phyloP scores from a whole-genome alignment of 1,140 invertebrate genomes.

The Brachionus asplanchnoidis region DNA sequence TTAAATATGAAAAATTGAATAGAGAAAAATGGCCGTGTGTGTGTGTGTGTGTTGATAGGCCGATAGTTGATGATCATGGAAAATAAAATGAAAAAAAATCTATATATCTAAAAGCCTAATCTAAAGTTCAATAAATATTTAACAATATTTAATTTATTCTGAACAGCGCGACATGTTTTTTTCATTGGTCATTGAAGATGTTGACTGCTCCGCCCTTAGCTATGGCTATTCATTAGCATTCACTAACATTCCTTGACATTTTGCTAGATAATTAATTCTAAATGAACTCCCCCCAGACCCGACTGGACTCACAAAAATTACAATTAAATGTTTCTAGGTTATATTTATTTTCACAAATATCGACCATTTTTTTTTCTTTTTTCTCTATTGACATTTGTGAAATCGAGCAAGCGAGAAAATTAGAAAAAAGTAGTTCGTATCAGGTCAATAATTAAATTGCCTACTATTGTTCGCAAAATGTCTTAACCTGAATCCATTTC shows the following conservation, averaged over 20 bases:
- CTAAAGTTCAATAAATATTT: slow-evolving; percentile 33
- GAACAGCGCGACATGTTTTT: slow-evolving; percentile 16
- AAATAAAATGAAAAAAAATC: background rate
- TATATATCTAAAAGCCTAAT: background rate
- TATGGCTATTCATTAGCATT: slow-evolving; percentile 6
- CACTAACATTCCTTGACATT: slow-evolving; percentile 31
- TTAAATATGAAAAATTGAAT: background rate
- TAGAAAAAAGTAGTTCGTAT: slow-evolving; percentile 6
- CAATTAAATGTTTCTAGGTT: slow-evolving; percentile 33
- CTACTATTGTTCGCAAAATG: slow-evolving; percentile 3
- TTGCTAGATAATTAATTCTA: slow-evolving; percentile 3
- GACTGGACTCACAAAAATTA: background rate
- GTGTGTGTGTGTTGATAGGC: too few relatives aligned
- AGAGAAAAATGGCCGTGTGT: background rate
- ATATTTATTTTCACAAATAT: slow-evolving; percentile 29
- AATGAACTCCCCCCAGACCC: background rate
- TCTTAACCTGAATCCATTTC: slow-evolving; percentile 8
- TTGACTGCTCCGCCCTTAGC: background rate
- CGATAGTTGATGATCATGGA: background rate
- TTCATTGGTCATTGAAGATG: slow-evolving; percentile 2
- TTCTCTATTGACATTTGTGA: background rate
- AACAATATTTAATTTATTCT: slow-evolving; percentile 37
- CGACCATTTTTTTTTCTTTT: slow-evolving; percentile 21
- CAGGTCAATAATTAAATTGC: slow-evolving; percentile 17
- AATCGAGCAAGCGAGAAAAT: background rate